Evolutionary conservation across 2,113 vertebrate species (phyloP).

Genomic region (Gnathonemus longibarbis): DNA sequence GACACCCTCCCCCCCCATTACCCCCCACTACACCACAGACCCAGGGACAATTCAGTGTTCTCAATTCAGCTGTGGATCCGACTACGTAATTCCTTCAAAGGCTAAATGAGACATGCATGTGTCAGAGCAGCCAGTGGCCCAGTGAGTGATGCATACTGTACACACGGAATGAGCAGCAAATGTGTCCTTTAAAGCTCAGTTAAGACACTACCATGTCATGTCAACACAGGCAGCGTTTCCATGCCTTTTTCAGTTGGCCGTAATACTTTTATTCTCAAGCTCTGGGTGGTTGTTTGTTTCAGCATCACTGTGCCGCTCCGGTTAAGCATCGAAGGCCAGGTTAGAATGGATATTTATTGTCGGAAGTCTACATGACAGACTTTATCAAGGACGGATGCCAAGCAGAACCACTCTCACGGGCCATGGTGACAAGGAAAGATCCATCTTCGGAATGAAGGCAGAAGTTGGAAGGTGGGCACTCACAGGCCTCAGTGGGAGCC

Average conservation of each 20-base stretch:
- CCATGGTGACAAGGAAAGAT: slow-evolving; percentile 14
- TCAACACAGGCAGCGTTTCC: neutral
- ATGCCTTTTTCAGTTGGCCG: neutral
- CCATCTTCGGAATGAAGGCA: neutral
- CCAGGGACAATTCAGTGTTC: no score
- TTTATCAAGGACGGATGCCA: slow-evolving; percentile 16
- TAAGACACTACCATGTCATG: neutral
- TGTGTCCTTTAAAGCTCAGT: neutral
- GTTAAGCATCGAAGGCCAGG: neutral
- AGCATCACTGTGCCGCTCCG: neutral
- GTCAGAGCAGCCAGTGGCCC: neutral
- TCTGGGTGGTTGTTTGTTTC: neutral
- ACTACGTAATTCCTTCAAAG: neutral
- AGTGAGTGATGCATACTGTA: neutral
- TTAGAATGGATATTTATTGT: neutral
- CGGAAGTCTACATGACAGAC: neutral
- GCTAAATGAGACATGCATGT: neutral
- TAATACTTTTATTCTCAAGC: neutral
- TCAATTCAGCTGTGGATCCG: neutral
- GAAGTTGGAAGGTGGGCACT: neutral
- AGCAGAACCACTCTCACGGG: neutral
- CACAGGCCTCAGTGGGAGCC: neutral
- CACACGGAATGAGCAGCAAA: no score
- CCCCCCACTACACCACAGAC: no score
- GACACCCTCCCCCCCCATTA: neutral